These are phyloP conservation scores for Caenorhabditis imperialis DNA, from an alignment of 2,888 invertebrate genomes.

Conservation along the genomic window DNA sequence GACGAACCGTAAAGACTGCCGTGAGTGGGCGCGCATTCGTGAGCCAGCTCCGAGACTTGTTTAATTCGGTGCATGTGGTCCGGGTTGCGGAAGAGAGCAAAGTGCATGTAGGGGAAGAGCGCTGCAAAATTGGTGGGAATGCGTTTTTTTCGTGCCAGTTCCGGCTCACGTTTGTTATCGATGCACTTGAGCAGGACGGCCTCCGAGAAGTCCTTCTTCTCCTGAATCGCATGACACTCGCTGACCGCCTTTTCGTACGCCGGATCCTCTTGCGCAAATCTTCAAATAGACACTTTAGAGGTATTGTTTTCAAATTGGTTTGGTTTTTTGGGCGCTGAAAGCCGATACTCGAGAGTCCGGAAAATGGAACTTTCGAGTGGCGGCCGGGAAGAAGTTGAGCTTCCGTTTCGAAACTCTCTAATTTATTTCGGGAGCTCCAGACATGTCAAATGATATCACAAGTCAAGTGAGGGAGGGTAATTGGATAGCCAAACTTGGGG, in stretches of 20 bases:
- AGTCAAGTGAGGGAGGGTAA: too few species aligned
- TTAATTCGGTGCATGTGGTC: conserved; percentile 58
- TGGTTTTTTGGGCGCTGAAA: neutral
- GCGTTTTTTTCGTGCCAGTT: neutral
- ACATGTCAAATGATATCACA: conserved; percentile 44
- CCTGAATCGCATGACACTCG: conserved; percentile 70
- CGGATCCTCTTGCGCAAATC: conserved; percentile 67
- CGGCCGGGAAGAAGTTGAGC: too few species aligned
- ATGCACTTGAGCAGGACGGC: conserved; percentile 73
- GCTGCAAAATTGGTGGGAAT: conserved; percentile 70
- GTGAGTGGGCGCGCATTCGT: conserved; percentile 60
- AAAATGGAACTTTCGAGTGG: neutral
- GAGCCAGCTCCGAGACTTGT: conserved; percentile 60
- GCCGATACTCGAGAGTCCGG: conserved; percentile 2
- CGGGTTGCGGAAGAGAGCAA: conserved; percentile 65
- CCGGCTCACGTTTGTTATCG: conserved; percentile 71
- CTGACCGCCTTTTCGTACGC: conserved; percentile 69
- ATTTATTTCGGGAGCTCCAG: neutral
- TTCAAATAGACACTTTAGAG: conserved; percentile 46
- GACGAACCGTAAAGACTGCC: conserved; percentile 61
- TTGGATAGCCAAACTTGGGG: neutral
- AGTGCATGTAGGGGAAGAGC: conserved; percentile 74
- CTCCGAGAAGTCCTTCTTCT: conserved; percentile 63
- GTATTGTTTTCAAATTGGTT: too few species aligned
- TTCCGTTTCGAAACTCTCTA: too few species aligned